phyloP scores from a whole-genome alignment of 2,797 vertebrate genomes.

The Mus spretus region DNA sequence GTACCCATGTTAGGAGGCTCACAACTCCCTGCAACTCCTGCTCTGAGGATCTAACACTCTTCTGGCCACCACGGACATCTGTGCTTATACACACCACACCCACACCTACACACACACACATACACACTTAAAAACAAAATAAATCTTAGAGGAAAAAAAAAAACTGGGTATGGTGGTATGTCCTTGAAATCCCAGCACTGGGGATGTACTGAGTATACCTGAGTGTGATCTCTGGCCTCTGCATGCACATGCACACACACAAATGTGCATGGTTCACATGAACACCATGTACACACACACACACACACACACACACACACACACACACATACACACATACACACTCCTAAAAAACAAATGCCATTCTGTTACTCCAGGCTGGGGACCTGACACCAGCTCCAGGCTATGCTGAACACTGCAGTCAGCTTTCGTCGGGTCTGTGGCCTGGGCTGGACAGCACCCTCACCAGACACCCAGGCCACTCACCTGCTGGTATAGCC shows the following conservation, averaged over 20 bases:
- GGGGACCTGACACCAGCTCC: neutral
- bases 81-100: too few relatives aligned
- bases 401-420: accelerated
- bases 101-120: neutral
- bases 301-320: neutral
- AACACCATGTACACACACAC: too few relatives aligned
- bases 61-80: too few relatives aligned
- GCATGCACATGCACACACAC: too few relatives aligned
- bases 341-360: neutral
- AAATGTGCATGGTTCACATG: too few relatives aligned
- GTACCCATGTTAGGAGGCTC: neutral
- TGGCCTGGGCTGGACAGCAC: neutral
- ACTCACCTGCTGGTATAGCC: slow-evolving; percentile 96
- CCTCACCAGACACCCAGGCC: slow-evolving; percentile 85
- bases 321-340: neutral
- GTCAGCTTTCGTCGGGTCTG: accelerated
- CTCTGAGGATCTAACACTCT: neutral
- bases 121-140: neutral
- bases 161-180: neutral
- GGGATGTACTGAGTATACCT: neutral
- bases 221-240: neutral
- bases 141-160: neutral
- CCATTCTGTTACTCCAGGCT: accelerated
- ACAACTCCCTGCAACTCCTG: neutral
- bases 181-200: neutral